These are phyloP conservation scores for Electrona antarctica DNA, from an alignment of 2,113 vertebrate species.

Conservation along the genomic window DNA sequence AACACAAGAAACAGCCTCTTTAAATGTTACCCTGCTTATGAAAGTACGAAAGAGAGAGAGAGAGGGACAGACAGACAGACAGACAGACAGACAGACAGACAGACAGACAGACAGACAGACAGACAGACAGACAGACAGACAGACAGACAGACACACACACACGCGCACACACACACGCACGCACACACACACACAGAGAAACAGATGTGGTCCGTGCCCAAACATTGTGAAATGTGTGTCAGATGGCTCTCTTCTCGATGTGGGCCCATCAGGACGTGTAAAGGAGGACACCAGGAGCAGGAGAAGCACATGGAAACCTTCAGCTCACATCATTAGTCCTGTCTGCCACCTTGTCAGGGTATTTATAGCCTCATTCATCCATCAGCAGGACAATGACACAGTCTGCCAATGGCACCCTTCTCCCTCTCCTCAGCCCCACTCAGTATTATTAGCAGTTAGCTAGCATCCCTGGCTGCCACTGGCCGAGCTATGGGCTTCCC, in stretches of 20 bases:
- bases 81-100: neutral
- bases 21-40: slow-evolving; percentile 4
- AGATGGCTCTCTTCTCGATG: slow-evolving; percentile 49
- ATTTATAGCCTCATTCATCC: slow-evolving; percentile 80
- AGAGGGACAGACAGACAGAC: neutral
- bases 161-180: too few relatives aligned
- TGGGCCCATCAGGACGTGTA: slow-evolving; percentile 48
- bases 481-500: too few relatives aligned
- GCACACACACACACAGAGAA: neutral
- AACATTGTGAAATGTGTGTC: slow-evolving; percentile 51
- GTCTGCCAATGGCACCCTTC: slow-evolving; percentile 75
- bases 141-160: too few relatives aligned
- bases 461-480: slow-evolving; percentile 40
- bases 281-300: slow-evolving; percentile 72
- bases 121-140: too few relatives aligned
- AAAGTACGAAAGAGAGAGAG: neutral
- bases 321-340: slow-evolving; percentile 79
- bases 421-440: slow-evolving; percentile 58
- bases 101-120: neutral
- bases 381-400: slow-evolving; percentile 81
- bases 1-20: slow-evolving; percentile 7
- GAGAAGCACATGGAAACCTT: slow-evolving; percentile 75
- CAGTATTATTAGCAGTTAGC: slow-evolving; percentile 46
- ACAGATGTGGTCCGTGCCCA: slow-evolving; percentile 8
- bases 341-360: slow-evolving; percentile 78